Evolutionary conservation across 2,797 vertebrate species (phyloP).

Genomic region (Anguilla obscura): DNA sequence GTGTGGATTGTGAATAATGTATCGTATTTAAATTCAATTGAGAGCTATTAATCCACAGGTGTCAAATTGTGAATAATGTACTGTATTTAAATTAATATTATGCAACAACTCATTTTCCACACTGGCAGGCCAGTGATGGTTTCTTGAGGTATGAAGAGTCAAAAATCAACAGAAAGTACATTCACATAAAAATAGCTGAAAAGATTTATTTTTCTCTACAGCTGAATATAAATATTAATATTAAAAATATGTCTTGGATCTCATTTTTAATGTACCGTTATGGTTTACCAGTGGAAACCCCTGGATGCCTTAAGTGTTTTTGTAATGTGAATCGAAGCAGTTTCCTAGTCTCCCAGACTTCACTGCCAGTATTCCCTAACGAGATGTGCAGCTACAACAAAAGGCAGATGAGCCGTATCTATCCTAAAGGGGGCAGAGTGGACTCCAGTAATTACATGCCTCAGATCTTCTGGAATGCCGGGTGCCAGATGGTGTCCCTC

Average conservation of each 20-base stretch:
- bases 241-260: not conserved
- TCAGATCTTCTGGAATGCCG: conserved; percentile 99
- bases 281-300: not conserved
- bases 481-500: conserved; percentile 99
- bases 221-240: not conserved
- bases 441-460: conserved; percentile 99
- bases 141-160: not conserved
- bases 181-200: not conserved
- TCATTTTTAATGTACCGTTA: not conserved
- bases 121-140: not conserved
- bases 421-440: conserved; percentile 98
- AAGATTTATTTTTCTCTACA: not conserved
- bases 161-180: not conserved
- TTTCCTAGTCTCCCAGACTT: conserved; percentile 34
- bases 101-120: not conserved
- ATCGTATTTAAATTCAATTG: conserved; percentile 35
- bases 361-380: conserved; percentile 73
- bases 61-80: not conserved
- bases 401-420: conserved; percentile 99
- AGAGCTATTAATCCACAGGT: not conserved
- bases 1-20: conserved; percentile 2
- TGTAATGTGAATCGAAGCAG: conserved; percentile 44
- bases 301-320: not conserved
- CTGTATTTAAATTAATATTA: not conserved
- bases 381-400: conserved; percentile 90